Evolutionary conservation across 2,888 invertebrate genomes (phyloP).

Genomic region (Steromphala cineraria): DNA sequence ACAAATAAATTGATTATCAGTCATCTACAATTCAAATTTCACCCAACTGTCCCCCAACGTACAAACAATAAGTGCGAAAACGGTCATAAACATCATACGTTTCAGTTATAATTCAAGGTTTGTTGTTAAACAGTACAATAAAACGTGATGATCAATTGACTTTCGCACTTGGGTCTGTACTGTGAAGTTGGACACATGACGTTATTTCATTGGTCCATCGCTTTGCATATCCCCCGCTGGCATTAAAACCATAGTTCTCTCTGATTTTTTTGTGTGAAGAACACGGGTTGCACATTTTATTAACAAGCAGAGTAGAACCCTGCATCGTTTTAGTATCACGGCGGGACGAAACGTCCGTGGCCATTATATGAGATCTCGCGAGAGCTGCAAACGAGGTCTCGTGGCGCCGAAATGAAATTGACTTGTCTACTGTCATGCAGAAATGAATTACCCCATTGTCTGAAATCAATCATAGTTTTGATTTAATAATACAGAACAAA

Average conservation of each 20-base stretch:
- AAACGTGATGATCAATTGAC: no score
- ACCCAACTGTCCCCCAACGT: no score
- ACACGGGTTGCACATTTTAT: neutral
- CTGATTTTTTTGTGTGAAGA: neutral
- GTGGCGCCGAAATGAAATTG: neutral
- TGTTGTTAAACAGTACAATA: no score
- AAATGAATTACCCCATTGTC: neutral
- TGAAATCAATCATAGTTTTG: constrained; percentile 12
- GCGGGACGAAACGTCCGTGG: neutral
- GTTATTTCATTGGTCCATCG: neutral
- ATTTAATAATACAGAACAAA: neutral
- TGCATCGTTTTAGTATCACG: neutral
- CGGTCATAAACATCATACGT: no score
- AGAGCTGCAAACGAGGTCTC: neutral
- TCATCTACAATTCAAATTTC: no score
- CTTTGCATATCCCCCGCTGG: neutral
- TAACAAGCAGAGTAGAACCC: neutral
- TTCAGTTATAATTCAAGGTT: no score
- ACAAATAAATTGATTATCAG: no score
- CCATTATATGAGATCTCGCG: neutral
- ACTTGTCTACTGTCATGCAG: neutral
- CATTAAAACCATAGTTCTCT: neutral
- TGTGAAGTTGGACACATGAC: no score
- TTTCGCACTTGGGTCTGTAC: no score
- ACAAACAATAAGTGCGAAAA: no score